Base-by-base conservation (phyloP, 35 echinoderm and acorn worm species). In the Patiria miniata region DNA sequence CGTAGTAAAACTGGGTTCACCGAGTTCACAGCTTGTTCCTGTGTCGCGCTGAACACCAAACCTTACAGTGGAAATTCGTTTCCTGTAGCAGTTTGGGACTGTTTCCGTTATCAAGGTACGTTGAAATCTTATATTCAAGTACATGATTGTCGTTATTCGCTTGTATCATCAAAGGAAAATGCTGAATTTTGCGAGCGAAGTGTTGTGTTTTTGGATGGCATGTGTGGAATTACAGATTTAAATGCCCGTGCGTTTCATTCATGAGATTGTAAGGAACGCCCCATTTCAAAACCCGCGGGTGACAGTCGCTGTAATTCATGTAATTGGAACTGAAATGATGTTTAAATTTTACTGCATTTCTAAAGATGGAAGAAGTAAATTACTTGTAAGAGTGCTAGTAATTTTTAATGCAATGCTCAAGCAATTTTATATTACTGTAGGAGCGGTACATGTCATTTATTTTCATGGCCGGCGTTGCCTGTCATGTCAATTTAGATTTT, bases 191-290 rank as follows among this genome's bases (percentile, higher is more conserved):
- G 4, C 42, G 42, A 6, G 42, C 12, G 42, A 47, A 47, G 4
- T 47, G 42, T 47, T 47, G 42, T 23, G 29, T 73, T 26, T 60
- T 36, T 73, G 23, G 65, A 73, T 73, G 65, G 65, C 65, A 73
- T 73, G 65, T 23, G 29, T 73, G 65, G 65, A 73, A 73, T 73
- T 18, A 73, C 6, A 34, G 65, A 73, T 73, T 73, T 73, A 73
- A 73, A 73, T 73, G 26, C 65, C 65, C 65, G 2, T 34, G 34
- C 26, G 65, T 73, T 73, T 36, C 65, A 73, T 73, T 73, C 65
- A 73, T 73, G 65, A 73, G 65, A 18, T 73, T 8, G 0, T 30
- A 34, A 73, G 29, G 65, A 14, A 32, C 21, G 19, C 19, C 65
- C 65, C 65, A 18, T 26, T 73, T 73, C 29, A 73, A 73, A 73